Conservation (phyloP, 64 coral and sea anemone species). For the Anthopleura sola region DNA sequence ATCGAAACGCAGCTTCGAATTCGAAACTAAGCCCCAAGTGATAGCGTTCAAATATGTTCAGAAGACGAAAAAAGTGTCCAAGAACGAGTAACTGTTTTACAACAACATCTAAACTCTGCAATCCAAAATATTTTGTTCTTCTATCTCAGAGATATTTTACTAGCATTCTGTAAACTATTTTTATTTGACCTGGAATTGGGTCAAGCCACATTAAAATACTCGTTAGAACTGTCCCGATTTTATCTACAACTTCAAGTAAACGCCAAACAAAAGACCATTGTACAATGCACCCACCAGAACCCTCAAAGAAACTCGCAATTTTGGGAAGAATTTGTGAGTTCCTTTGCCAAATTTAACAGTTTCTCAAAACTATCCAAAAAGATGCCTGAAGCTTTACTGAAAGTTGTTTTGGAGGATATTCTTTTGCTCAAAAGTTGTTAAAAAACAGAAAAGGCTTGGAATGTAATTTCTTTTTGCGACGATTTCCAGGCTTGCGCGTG, state of each 20-base stretch:
- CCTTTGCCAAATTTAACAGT: neutral
- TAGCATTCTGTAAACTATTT: neutral
- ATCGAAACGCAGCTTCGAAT: too few species aligned
- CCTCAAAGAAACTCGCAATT: neutral
- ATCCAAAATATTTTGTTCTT: neutral
- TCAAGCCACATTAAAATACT: conserved; percentile 5
- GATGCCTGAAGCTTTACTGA: neutral
- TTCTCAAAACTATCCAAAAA: neutral
- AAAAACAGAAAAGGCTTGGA: too few species aligned
- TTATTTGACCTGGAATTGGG: conserved; percentile 5
- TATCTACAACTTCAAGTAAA: neutral
- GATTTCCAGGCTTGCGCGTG: neutral
- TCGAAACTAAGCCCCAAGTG: too few species aligned
- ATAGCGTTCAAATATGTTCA: too few species aligned
- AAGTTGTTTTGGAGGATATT: too few species aligned
- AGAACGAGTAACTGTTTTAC: neutral
- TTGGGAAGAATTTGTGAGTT: neutral
- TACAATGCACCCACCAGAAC: neutral
- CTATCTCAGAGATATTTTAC: neutral
- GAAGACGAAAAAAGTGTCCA: too few species aligned
- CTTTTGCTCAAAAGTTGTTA: too few species aligned
- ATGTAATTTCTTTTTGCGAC: neutral
- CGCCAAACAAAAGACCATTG: neutral
- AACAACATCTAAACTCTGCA: too few species aligned
- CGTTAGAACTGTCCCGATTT: neutral